Percentiles rank a stretch among this genome's conserved stretches.
Conservation (phyloP, 2,888 invertebrate species). For the Volucella bombylans region DNA sequence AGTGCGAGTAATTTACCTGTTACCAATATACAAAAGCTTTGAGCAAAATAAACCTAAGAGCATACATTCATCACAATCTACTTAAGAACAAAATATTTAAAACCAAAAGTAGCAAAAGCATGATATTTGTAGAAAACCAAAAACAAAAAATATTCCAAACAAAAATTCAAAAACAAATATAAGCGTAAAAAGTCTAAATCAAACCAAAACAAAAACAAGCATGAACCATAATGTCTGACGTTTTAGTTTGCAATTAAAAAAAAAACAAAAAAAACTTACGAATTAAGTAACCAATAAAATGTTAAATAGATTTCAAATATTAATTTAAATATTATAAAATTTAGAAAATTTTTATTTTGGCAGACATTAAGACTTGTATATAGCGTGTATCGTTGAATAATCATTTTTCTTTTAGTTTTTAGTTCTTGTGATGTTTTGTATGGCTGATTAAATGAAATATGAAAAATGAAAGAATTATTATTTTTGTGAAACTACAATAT, state of each 20-base stretch:
- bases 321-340: constrained; percentile 22
- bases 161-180: constrained; percentile 43
- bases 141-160: constrained; percentile 35
- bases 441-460: constrained; percentile 38
- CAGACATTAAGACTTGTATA: constrained; percentile 70
- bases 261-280: not conserved
- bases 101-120: constrained; percentile 21
- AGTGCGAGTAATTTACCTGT: constrained; percentile 36
- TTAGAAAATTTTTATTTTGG: constrained; percentile 13
- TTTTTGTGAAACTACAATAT: constrained; percentile 48
- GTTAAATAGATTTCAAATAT: not conserved
- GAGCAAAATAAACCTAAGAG: constrained; percentile 24
- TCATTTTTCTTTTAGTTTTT: constrained; percentile 20
- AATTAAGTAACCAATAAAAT: constrained; percentile 3
- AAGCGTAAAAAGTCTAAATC: constrained; percentile 75
- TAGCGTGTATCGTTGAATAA: constrained; percentile 42
- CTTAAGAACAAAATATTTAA: constrained; percentile 38
- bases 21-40: constrained; percentile 63
- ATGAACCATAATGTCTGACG: constrained; percentile 63
- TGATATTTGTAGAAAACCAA: constrained; percentile 19
- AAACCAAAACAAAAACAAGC: constrained; percentile 54
- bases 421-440: constrained; percentile 71
- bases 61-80: constrained; percentile 29
- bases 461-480: constrained; percentile 15
- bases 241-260: constrained; percentile 17